Evolutionary conservation across 2,113 vertebrate species (phyloP).

Genomic region (Bothrops jararaca): DNA sequence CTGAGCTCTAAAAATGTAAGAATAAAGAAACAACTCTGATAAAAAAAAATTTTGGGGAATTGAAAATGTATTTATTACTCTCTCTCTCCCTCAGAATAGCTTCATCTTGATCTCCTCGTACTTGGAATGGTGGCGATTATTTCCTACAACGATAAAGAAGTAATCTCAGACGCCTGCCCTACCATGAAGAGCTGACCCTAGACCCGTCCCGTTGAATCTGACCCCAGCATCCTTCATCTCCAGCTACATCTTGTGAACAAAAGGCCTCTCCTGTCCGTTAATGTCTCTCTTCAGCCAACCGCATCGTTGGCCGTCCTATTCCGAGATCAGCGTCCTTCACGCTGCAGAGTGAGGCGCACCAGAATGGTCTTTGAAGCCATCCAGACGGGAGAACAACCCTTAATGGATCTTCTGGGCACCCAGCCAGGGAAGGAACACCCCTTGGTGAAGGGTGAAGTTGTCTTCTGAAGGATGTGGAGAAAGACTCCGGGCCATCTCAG

Average conservation of each 20-base stretch:
- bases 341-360: background rate
- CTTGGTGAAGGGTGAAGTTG: background rate
- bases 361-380: background rate
- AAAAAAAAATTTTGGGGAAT: background rate
- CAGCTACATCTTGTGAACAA: background rate
- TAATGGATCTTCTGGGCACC: background rate
- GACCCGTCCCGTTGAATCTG: background rate
- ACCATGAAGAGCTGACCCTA: background rate
- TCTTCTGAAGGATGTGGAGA: background rate
- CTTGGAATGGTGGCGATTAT: background rate
- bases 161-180: background rate
- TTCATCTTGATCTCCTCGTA: accelerated
- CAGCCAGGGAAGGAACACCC: background rate
- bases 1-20: accelerated
- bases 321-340: background rate
- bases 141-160: background rate
- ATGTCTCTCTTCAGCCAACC: background rate
- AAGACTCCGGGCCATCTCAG: background rate
- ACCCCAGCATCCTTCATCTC: background rate
- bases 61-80: no score
- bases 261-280: no score
- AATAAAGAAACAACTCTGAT: accelerated
- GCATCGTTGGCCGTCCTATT: background rate
- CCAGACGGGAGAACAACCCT: background rate
- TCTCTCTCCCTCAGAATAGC: background rate